Evolutionary conservation across 2,888 invertebrate genomes (phyloP).

Genomic region (Prosopocoilus inquinatus): DNA sequence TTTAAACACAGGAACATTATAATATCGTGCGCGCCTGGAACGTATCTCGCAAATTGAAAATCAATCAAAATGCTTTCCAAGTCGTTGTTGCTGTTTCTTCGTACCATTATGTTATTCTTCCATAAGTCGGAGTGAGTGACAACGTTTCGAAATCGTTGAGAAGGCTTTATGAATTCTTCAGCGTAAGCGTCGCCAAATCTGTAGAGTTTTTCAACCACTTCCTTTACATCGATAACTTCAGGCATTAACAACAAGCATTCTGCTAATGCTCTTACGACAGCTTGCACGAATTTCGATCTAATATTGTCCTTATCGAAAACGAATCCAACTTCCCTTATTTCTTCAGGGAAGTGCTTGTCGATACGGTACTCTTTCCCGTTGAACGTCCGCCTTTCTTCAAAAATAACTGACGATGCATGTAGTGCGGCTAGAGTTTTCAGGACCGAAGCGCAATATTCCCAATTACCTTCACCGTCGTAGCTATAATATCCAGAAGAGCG

Average conservation of each 20-base stretch:
- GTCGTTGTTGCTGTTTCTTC: slow-evolving; percentile 47
- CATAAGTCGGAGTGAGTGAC: slow-evolving; percentile 63
- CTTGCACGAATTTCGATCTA: slow-evolving; percentile 37
- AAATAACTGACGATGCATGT: slow-evolving; percentile 56
- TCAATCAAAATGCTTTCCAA: slow-evolving; percentile 65
- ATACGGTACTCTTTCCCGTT: slow-evolving; percentile 28
- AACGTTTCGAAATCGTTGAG: slow-evolving; percentile 52
- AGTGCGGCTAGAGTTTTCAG: slow-evolving; percentile 53
- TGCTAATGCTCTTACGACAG: slow-evolving; percentile 28
- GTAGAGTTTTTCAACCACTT: slow-evolving; percentile 23
- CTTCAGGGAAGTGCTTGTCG: slow-evolving; percentile 32
- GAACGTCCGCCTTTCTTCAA: slow-evolving; percentile 46
- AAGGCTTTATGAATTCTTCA: slow-evolving; percentile 34
- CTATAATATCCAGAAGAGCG: slow-evolving; percentile 43
- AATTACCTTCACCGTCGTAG: slow-evolving; percentile 41
- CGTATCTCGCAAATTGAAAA: slow-evolving; percentile 65
- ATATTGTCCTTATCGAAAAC: slow-evolving; percentile 39
- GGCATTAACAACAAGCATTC: slow-evolving; percentile 32
- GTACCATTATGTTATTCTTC: slow-evolving; percentile 63
- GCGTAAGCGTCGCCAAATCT: slow-evolving; percentile 29
- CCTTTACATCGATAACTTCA: slow-evolving; percentile 15
- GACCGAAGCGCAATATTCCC: slow-evolving; percentile 50
- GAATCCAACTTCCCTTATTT: slow-evolving; percentile 35
- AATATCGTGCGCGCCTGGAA: slow-evolving; percentile 64
- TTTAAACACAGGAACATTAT: slow-evolving; percentile 58